Conservation (phyloP, 2,113 vertebrate species). For the Hippocampus mohnikei region DNA sequence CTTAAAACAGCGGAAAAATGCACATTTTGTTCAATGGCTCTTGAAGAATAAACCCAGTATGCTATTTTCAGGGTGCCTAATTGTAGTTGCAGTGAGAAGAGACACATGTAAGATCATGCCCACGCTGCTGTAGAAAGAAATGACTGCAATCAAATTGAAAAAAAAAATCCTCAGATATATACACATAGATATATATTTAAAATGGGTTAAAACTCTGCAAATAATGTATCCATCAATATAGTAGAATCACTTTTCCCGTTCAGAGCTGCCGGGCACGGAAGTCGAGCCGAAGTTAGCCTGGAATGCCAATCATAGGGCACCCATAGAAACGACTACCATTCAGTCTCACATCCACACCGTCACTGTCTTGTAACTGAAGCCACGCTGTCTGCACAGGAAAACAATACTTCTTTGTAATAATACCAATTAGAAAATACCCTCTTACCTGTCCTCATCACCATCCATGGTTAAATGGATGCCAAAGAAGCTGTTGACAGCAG, state of each 20-base stretch:
- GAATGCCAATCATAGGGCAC: too few relatives aligned
- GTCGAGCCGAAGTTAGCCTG: too few relatives aligned
- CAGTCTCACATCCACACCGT: neutral
- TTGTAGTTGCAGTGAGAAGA: conserved; percentile 20
- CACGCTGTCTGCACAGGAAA: neutral
- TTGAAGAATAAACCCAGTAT: conserved; percentile 6
- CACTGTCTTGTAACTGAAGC: neutral
- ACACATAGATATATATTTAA: too few relatives aligned
- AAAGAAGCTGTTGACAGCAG: conserved; percentile 88
- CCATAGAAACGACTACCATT: too few relatives aligned
- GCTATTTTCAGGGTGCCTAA: conserved; percentile 9
- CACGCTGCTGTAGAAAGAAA: conserved; percentile 41
- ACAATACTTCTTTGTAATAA: neutral
- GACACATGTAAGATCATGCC: conserved; percentile 14
- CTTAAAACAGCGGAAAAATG: neutral
- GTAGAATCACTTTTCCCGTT: too few relatives aligned
- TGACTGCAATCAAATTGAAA: conserved; percentile 21
- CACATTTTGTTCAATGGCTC: conserved; percentile 9
- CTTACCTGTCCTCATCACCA: conserved; percentile 95
- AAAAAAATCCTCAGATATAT: neutral
- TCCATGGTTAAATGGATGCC: conserved; percentile 88
- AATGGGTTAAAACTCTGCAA: neutral
- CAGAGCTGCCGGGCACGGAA: too few relatives aligned
- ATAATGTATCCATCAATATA: too few relatives aligned
- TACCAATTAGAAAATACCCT: neutral